A percentile compares a stretch with the other conserved stretches of the same genome.
phyloP scores from a whole-genome alignment of 2,888 invertebrate species.

The Diarsia brunnea region DNA sequence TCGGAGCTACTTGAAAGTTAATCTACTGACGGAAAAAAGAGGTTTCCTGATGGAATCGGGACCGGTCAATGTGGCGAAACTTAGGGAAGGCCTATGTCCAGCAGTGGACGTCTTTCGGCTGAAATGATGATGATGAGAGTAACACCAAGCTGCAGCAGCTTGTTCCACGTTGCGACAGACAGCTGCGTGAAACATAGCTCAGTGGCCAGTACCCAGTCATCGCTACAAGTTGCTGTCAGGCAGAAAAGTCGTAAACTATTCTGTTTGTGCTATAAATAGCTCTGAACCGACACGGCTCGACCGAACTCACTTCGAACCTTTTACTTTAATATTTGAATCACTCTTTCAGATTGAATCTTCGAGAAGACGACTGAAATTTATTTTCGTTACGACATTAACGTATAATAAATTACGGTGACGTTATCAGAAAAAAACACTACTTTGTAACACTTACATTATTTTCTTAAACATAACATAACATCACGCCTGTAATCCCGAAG shows the following conservation, averaged over 20 bases:
- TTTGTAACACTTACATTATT: neutral
- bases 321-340: slow-evolving; percentile 24
- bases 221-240: slow-evolving; percentile 11
- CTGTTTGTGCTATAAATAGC: slow-evolving; percentile 38
- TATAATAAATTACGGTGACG: neutral
- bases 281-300: neutral
- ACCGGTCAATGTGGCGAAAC: too few relatives aligned
- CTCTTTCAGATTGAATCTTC: neutral
- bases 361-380: slow-evolving; percentile 4
- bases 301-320: slow-evolving; percentile 5
- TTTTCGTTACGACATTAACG: neutral
- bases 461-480: too few relatives aligned
- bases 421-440: neutral
- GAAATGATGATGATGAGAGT: neutral
- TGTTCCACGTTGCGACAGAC: neutral
- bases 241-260: slow-evolving; percentile 16
- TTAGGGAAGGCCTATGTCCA: too few relatives aligned
- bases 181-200: slow-evolving; percentile 16
- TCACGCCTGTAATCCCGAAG: too few relatives aligned
- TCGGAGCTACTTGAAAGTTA: neutral
- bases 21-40: neutral
- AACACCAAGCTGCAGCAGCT: slow-evolving; percentile 3
- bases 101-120: too few relatives aligned
- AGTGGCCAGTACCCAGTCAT: neutral
- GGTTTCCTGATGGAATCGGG: too few relatives aligned